Conservation (phyloP, 2,797 vertebrate genomes). For the Borostomias antarcticus region DNA sequence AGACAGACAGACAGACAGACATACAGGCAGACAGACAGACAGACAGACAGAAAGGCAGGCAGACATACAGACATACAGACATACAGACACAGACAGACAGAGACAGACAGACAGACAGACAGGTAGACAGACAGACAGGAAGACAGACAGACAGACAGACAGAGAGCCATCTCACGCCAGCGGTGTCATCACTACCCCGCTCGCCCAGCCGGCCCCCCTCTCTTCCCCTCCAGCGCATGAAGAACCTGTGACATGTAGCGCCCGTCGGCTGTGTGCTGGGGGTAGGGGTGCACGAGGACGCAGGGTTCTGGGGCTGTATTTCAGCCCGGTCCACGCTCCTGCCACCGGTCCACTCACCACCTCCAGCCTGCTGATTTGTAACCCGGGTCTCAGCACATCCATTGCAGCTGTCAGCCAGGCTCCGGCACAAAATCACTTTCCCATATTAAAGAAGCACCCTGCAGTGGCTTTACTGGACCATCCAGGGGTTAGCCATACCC, state of each 20-base stretch:
- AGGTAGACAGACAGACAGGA: too few species aligned
- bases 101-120: not conserved
- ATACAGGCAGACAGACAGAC: too few species aligned
- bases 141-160: not conserved
- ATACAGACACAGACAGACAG: not conserved
- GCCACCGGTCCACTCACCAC: conserved; percentile 41
- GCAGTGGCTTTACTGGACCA: conserved; percentile 43
- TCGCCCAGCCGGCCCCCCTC: too few species aligned
- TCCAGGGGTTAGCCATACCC: too few species aligned
- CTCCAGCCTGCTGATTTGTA: conserved; percentile 70
- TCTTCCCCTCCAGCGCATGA: too few species aligned
- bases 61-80: too few species aligned
- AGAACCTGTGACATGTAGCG: too few species aligned
- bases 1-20: too few species aligned
- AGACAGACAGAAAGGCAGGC: too few species aligned
- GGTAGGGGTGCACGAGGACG: too few species aligned
- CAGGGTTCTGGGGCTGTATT: conserved; percentile 54
- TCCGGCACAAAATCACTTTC: conserved; percentile 67
- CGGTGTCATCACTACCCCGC: too few species aligned
- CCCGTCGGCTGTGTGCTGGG: not conserved
- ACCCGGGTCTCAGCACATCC: conserved; percentile 59
- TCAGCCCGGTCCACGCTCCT: conserved; percentile 55
- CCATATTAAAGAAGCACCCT: conserved; percentile 61
- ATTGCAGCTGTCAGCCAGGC: conserved; percentile 67
- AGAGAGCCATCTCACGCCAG: too few species aligned